phyloP scores from a whole-genome alignment of 2,888 invertebrate genomes.

The Stegana nigrithorax region DNA sequence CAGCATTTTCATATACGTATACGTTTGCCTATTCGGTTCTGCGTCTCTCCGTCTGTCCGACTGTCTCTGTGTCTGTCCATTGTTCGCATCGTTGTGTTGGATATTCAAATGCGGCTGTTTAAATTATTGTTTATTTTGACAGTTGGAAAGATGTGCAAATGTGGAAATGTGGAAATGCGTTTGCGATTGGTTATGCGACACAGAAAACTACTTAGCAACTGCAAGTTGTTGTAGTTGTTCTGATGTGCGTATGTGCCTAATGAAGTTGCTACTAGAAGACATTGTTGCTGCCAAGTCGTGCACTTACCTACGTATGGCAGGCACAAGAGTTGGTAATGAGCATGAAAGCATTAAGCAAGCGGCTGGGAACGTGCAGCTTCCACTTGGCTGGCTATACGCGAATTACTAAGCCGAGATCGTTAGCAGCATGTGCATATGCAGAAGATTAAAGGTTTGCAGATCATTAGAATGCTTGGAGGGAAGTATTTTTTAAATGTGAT shows the following conservation, averaged over 20 bases:
- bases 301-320: too few species aligned
- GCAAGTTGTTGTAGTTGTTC: too few species aligned
- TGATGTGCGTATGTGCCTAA: too few species aligned
- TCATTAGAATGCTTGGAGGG: too few species aligned
- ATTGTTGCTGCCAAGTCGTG: neutral
- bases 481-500: too few species aligned
- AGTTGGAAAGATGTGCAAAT: slow-evolving; percentile 46
- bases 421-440: too few species aligned
- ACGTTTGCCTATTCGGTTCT: neutral
- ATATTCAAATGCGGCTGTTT: slow-evolving; percentile 18
- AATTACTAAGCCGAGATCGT: too few species aligned
- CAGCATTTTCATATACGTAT: slow-evolving; percentile 1
- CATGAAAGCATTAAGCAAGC: too few species aligned
- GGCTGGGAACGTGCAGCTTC: too few species aligned
- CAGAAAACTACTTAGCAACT: slow-evolving; percentile 5
- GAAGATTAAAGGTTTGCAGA: too few species aligned
- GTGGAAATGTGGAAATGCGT: slow-evolving; percentile 7
- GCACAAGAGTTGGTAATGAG: too few species aligned
- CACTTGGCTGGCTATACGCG: too few species aligned
- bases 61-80: neutral
- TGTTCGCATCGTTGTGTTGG: neutral
- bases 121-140: slow-evolving; percentile 54
- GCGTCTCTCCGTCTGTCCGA: neutral
- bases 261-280: neutral
- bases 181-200: neutral